A percentile compares a stretch with the other conserved stretches of the same genome.
These are phyloP conservation scores for Arrhamphus sclerolepis DNA, from an alignment of 2,797 vertebrate genomes.

Conservation along the genomic window DNA sequence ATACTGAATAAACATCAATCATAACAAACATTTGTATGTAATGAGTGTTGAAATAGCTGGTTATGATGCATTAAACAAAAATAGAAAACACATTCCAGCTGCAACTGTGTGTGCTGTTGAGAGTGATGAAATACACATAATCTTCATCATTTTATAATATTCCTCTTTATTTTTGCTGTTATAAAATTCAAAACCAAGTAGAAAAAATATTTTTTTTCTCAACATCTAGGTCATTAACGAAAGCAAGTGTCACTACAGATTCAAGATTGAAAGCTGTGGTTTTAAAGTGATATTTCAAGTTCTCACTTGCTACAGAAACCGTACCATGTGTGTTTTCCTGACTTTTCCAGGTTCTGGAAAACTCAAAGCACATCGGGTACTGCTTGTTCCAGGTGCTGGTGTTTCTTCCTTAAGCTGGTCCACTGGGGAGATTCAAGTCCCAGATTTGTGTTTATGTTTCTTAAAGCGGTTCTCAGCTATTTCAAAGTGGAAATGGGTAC, in stretches of 20 bases:
- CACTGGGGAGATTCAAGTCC: background rate
- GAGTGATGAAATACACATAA: background rate
- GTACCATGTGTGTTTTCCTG: background rate
- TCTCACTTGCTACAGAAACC: conserved; percentile 8
- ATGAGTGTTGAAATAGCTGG: background rate
- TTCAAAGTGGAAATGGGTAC: background rate
- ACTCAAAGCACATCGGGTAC: too few relatives aligned
- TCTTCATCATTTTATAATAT: conserved; percentile 1
- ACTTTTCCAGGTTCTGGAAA: background rate
- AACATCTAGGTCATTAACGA: conserved; percentile 41
- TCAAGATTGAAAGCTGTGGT: conserved; percentile 17
- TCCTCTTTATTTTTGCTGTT: conserved; percentile 69
- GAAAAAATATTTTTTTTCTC: conserved; percentile 60
- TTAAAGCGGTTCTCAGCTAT: background rate
- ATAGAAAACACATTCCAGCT: conserved; percentile 8
- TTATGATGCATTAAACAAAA: conserved; percentile 8
- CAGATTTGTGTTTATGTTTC: conserved; percentile 13
- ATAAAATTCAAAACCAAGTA: conserved; percentile 66
- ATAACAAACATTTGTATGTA: conserved; percentile 1
- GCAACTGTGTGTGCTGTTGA: background rate
- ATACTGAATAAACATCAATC: conserved; percentile 8
- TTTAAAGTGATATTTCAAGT: conserved; percentile 46
- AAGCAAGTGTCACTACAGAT: conserved; percentile 21
- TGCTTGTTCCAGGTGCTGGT: too few relatives aligned
- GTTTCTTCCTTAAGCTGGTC: conserved; percentile 8